phyloP scores from a whole-genome alignment of 2,888 invertebrate species.

The Drosophila austrosaltans region DNA sequence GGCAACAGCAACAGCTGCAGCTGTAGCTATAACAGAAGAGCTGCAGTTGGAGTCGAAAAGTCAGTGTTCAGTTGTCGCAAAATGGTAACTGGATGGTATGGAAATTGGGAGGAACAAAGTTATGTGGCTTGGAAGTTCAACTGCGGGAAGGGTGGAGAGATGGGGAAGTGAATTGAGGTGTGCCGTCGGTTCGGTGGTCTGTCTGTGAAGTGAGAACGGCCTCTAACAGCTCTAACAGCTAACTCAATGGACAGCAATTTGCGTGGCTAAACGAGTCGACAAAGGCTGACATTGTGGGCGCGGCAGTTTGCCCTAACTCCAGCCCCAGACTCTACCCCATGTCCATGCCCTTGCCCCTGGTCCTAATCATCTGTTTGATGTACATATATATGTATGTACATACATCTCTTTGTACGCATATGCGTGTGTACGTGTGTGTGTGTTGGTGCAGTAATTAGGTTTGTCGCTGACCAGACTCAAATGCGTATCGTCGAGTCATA shows the following conservation, averaged over 20 bases:
- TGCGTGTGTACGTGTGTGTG: slow-evolving; percentile 25
- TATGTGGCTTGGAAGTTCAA: slow-evolving; percentile 36
- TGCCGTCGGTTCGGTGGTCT: neutral
- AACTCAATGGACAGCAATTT: slow-evolving; percentile 76
- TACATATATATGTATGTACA: neutral
- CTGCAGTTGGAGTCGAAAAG: slow-evolving; percentile 61
- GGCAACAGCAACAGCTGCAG: slow-evolving; percentile 26
- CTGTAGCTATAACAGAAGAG: slow-evolving; percentile 25
- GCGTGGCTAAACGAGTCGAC: slow-evolving; percentile 74
- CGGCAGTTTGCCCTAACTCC: neutral
- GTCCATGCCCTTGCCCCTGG: neutral
- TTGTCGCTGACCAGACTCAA: slow-evolving; percentile 58
- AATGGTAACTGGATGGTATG: slow-evolving; percentile 35
- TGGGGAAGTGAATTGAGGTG: slow-evolving; percentile 25
- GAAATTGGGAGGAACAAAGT: slow-evolving; percentile 31
- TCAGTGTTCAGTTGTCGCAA: slow-evolving; percentile 72
- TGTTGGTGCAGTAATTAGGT: slow-evolving; percentile 74
- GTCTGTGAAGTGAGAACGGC: slow-evolving; percentile 4
- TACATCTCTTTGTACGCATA: slow-evolving; percentile 4
- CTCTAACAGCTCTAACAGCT: slow-evolving; percentile 40
- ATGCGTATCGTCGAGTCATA: slow-evolving; percentile 42
- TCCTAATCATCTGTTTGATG: slow-evolving; percentile 8
- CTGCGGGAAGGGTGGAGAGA: slow-evolving; percentile 12
- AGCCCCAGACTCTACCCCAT: neutral
- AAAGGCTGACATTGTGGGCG: slow-evolving; percentile 59